Base-by-base conservation (phyloP, 2,797 vertebrate genomes). In the Garrulus glandarius region DNA sequence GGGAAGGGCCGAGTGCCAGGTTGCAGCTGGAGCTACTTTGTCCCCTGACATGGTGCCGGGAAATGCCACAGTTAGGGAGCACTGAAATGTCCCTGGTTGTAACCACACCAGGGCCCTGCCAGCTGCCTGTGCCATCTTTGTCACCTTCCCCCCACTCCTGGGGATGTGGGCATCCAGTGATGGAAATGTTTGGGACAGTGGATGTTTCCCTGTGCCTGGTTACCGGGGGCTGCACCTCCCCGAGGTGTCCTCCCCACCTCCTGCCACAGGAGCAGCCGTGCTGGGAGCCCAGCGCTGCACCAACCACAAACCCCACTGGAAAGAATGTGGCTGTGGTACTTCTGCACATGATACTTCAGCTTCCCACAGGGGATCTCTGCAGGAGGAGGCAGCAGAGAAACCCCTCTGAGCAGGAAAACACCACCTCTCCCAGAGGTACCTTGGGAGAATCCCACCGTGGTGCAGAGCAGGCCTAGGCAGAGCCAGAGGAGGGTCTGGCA, bases 251-350 rank as follows among this genome's bases (percentile, higher is more conserved):
- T 1, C 18, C 30, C 30, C n/a, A 5, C 46, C 43, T 34, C 47
- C 6, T 7, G 3, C 15, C 13, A 30, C 1, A 1, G 77, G 43
- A 95, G 43, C 63, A 44, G 43, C 14, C 0, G 0, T 1, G 18
- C 53, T 49, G 32, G 0, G 1, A 71, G 46, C 21, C 0, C 5
- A n/a, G 68, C 0, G 0, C 61, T 23, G 19, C 3, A 3, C 36
- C 23, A 61, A 7, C 60, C 59, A 52, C 60, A 82, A 74, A 59
- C 53, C 68, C 34, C 5, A 1, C 19, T 32, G 59, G 52, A 84
- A 84, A 37, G 53, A 37, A 8, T 1, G 27, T 23, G 81, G 60
- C 46, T 80, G 71, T 43, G 68, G 56, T 43, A 10, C 49, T 92
- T 70, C 63, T 61, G 68, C 47, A 84, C n/a, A 5, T 6, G 15